These are phyloP conservation scores for Vanacampus margaritifer DNA, from an alignment of 2,113 vertebrate genomes.

Conservation along the genomic window DNA sequence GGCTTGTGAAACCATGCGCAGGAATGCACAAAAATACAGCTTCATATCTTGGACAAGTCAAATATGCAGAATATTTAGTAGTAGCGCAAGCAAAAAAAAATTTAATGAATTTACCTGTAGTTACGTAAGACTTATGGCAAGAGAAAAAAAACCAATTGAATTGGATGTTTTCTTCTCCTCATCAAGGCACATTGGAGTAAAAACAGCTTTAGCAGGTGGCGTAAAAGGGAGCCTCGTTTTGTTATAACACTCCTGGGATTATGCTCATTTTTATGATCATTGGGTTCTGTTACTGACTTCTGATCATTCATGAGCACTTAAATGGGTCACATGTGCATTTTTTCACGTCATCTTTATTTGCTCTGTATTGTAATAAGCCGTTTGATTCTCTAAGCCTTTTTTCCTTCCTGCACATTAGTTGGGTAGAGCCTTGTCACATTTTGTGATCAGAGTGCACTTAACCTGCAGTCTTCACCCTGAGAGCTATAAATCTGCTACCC, in stretches of 20 bases:
- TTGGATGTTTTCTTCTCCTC: neutral
- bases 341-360: neutral
- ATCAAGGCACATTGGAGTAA: neutral
- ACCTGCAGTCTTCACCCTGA: conserved; percentile 44
- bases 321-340: neutral
- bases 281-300: neutral
- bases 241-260: too few relatives aligned
- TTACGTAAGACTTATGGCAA: too few relatives aligned
- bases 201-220: neutral
- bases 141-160: neutral
- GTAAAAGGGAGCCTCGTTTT: neutral
- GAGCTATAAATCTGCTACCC: conserved; percentile 39
- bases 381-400: neutral
- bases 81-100: neutral
- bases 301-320: neutral
- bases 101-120: too few relatives aligned
- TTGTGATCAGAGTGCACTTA: conserved; percentile 48
- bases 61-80: neutral
- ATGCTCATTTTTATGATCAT: too few relatives aligned
- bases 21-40: neutral
- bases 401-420: conserved; percentile 15
- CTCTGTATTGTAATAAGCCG: neutral
- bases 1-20: conserved; percentile 12
- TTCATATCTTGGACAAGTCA: neutral
- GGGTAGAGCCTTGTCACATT: conserved; percentile 21